Percentiles rank a stretch among this genome's conserved stretches.
Conservation (phyloP, 2,113 vertebrate genomes). For the Syngnathus floridae region DNA sequence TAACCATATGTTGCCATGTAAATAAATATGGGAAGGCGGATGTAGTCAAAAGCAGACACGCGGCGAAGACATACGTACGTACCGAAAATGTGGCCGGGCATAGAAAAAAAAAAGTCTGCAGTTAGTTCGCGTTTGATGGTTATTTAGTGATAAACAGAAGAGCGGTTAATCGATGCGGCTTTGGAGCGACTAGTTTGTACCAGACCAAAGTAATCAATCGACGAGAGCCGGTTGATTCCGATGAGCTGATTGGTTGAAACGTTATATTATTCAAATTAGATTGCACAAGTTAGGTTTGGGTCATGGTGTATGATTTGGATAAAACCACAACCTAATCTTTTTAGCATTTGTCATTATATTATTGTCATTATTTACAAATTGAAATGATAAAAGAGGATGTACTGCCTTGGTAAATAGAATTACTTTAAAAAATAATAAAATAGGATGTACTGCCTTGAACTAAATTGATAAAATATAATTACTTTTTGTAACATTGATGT, state of each 20-base stretch:
- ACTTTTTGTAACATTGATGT: too few relatives aligned
- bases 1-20: slow-evolving; percentile 1
- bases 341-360: too few relatives aligned
- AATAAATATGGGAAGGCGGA: neutral
- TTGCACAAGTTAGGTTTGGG: neutral
- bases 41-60: neutral
- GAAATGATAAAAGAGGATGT: too few relatives aligned
- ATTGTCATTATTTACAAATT: too few relatives aligned
- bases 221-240: too few relatives aligned
- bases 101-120: neutral
- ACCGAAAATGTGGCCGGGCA: neutral
- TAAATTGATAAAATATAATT: too few relatives aligned
- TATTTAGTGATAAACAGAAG: neutral
- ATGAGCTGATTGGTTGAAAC: neutral
- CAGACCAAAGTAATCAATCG: slow-evolving; percentile 1
- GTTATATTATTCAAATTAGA: neutral
- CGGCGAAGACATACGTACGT: too few relatives aligned
- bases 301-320: neutral
- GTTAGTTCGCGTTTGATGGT: neutral
- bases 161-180: neutral
- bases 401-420: too few relatives aligned
- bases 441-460: too few relatives aligned
- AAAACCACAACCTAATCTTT: neutral
- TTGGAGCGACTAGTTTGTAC: neutral
- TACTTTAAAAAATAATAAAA: too few relatives aligned